Conservation (phyloP, 2,113 vertebrate genomes). For the Ancistrus triradiatus region DNA sequence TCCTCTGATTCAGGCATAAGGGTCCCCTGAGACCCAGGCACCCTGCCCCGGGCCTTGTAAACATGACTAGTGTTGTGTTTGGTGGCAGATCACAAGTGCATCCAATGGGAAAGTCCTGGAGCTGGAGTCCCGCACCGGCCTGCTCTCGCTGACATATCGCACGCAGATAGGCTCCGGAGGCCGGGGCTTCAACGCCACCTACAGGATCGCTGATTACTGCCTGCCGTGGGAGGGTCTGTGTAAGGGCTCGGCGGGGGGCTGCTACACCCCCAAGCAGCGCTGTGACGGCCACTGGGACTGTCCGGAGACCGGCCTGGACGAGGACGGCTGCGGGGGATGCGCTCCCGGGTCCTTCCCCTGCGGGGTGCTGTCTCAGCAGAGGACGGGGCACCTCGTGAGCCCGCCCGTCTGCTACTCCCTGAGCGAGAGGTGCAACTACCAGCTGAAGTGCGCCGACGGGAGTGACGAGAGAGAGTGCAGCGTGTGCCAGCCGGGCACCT, state of each 20-base stretch:
- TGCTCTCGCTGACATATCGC: conserved; percentile 69
- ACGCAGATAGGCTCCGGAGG: conserved; percentile 56
- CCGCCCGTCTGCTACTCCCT: conserved; percentile 72
- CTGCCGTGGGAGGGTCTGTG: conserved; percentile 81
- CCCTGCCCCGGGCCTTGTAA: too few species aligned
- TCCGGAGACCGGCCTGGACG: conserved; percentile 75
- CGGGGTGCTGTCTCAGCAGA: conserved; percentile 53
- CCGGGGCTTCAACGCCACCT: conserved; percentile 82
- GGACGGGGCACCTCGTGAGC: conserved; percentile 34
- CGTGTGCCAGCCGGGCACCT: conserved; percentile 81
- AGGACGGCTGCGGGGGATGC: conserved; percentile 76
- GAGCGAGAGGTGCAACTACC: conserved; percentile 83
- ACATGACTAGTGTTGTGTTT: background rate
- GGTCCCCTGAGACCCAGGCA: too few species aligned
- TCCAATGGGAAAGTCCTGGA: conserved; percentile 76
- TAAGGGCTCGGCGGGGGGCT: conserved; percentile 67
- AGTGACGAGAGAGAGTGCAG: conserved; percentile 81
- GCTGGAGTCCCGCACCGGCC: conserved; percentile 76
- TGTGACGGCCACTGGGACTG: conserved; percentile 86
- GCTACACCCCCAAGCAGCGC: conserved; percentile 72
- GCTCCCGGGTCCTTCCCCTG: conserved; percentile 71
- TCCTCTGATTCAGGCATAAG: too few species aligned
- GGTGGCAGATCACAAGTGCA: conserved; percentile 64
- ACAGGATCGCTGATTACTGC: conserved; percentile 80
- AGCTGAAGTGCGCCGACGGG: conserved; percentile 80